A percentile compares a stretch with the other conserved stretches of the same genome.
Conservation (phyloP, 2,797 vertebrate genomes). For the Cyprinodon diabolis region DNA sequence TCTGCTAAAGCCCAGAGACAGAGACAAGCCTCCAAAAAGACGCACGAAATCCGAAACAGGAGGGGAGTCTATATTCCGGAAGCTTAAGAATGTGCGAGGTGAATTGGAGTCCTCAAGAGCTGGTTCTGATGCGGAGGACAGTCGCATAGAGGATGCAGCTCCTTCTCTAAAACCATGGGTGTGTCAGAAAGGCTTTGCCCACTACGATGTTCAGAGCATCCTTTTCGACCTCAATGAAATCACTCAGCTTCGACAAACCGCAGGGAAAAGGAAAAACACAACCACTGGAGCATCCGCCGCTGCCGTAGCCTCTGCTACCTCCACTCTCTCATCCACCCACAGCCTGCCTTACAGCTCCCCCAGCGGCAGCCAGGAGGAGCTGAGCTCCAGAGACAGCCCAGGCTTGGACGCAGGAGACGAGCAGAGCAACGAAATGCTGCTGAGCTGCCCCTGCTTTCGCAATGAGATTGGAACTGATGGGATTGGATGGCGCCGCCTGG, state of each 20-base stretch:
- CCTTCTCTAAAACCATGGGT: conserved; percentile 85
- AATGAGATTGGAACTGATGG: conserved; percentile 93
- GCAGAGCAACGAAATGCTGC: conserved; percentile 93
- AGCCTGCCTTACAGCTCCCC: conserved; percentile 90
- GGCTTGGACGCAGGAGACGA: conserved; percentile 87
- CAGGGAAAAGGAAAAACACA: conserved; percentile 92
- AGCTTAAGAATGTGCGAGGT: conserved; percentile 90
- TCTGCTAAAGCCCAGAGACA: conserved; percentile 86
- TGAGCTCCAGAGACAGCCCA: conserved; percentile 90
- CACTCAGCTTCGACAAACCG: conserved; percentile 87
- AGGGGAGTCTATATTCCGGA: conserved; percentile 96
- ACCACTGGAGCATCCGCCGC: conserved; percentile 95
- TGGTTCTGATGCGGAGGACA: conserved; percentile 89
- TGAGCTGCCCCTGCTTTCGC: conserved; percentile 95
- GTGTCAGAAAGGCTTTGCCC: conserved; percentile 93
- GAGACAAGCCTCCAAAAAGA: conserved; percentile 94
- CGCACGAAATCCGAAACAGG: conserved; percentile 96
- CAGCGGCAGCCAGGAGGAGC: conserved; percentile 94
- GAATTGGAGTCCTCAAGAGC: conserved; percentile 86
- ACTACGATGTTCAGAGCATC: conserved; percentile 96
- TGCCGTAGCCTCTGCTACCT: conserved; percentile 89
- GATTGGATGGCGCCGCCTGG: conserved; percentile 85
- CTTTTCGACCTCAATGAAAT: conserved; percentile 95
- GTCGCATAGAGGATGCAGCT: conserved; percentile 85
- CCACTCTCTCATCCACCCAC: conserved; percentile 91